Conservation (phyloP, 2,888 invertebrate species). For the Heterodera filipjevi region DNA sequence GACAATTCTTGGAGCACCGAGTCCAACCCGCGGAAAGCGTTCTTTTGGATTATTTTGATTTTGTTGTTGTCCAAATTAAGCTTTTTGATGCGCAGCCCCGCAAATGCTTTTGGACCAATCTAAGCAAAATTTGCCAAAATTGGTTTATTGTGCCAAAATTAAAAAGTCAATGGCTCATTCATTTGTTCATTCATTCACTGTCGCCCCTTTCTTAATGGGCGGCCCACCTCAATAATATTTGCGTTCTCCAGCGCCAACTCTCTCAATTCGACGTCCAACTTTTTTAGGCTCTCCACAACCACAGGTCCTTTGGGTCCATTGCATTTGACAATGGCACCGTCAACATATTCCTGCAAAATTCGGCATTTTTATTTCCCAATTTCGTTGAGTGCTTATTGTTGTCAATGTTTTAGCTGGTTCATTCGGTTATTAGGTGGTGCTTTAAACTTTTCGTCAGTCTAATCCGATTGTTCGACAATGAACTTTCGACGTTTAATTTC, state of each 20-base stretch:
- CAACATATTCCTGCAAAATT: conserved; percentile 49
- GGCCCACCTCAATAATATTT: conserved; percentile 62
- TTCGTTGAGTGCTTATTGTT: background rate
- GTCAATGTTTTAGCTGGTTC: no score
- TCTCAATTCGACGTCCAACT: conserved; percentile 55
- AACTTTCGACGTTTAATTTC: no score
- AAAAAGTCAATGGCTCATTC: background rate
- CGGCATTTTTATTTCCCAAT: conserved; percentile 15
- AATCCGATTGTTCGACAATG: no score
- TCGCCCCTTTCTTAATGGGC: background rate
- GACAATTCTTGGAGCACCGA: conserved; percentile 80
- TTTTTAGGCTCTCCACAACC: conserved; percentile 63
- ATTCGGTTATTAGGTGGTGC: no score
- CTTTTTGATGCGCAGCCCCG: conserved; percentile 66
- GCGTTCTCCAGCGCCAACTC: conserved; percentile 63
- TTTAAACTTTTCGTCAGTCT: no score
- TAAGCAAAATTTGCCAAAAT: conserved; percentile 35
- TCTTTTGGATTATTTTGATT: conserved; percentile 58
- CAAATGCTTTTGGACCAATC: conserved; percentile 74
- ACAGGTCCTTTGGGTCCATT: conserved; percentile 58
- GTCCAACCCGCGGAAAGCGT: conserved; percentile 76
- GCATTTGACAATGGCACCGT: conserved; percentile 65
- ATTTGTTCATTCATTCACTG: background rate
- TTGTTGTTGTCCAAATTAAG: conserved; percentile 65
- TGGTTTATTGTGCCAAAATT: background rate